Percentiles rank a stretch among this genome's conserved stretches.
phyloP scores from a whole-genome alignment of 2,888 invertebrate species.

The Lypha dubia region DNA sequence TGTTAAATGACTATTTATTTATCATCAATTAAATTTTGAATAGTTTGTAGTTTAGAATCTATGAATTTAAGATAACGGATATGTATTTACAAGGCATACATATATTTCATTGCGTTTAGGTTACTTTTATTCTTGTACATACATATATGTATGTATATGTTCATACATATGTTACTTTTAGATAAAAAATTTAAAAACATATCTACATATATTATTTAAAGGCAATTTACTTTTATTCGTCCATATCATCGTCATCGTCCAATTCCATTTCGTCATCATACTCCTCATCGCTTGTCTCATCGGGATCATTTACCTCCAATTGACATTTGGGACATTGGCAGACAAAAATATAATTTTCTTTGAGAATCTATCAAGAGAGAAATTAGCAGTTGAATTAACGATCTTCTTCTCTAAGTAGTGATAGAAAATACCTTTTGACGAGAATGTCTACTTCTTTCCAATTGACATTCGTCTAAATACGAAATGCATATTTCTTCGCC shows the following conservation, averaged over 20 bases:
- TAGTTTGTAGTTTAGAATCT: too few species aligned
- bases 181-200: neutral
- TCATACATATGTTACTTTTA: neutral
- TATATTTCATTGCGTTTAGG: too few species aligned
- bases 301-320: conserved; percentile 88
- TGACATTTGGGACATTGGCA: conserved; percentile 93
- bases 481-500: conserved; percentile 96
- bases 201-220: conserved; percentile 6
- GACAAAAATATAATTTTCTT: conserved; percentile 91
- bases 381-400: neutral
- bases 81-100: too few species aligned
- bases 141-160: too few species aligned
- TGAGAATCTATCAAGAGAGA: conserved; percentile 83
- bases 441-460: conserved; percentile 92
- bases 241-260: conserved; percentile 77
- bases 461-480: conserved; percentile 93
- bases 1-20: too few species aligned
- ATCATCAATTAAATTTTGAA: too few species aligned
- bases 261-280: conserved; percentile 83
- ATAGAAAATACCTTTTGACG: conserved; percentile 88
- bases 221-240: conserved; percentile 52
- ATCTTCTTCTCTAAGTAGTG: neutral
- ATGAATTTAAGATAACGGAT: too few species aligned
- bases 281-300: conserved; percentile 93
- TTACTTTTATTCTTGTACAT: too few species aligned